Percentiles rank a stretch among this genome's conserved stretches.
Conservation (phyloP, 2,113 vertebrate species). For the Onychostruthus taczanowskii region DNA sequence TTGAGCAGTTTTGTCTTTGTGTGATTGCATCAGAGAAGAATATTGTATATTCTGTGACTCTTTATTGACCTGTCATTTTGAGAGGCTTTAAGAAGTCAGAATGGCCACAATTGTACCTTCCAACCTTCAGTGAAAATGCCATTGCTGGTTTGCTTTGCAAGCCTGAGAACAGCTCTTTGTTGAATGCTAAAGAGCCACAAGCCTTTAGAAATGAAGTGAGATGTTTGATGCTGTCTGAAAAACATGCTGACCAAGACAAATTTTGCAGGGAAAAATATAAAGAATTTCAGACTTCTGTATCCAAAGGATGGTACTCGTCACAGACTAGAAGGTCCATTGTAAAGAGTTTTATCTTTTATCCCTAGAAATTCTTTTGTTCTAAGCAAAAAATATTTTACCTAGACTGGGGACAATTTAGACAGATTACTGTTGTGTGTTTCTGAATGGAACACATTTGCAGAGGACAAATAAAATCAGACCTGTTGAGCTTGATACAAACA, state of each 20-base stretch:
- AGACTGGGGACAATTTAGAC: background rate
- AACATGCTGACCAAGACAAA: background rate
- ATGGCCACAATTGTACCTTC: background rate
- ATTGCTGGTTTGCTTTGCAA: background rate
- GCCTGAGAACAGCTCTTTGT: background rate
- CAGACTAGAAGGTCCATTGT: background rate
- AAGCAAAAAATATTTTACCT: background rate
- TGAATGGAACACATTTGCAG: background rate
- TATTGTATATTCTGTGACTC: background rate
- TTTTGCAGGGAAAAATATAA: background rate
- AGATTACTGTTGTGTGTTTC: background rate
- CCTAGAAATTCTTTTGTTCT: background rate
- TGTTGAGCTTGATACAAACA: background rate
- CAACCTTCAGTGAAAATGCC: background rate
- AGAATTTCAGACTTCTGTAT: background rate
- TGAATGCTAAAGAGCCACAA: background rate
- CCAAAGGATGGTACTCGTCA: background rate
- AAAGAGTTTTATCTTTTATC: background rate
- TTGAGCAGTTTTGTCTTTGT: background rate
- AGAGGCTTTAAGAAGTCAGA: background rate
- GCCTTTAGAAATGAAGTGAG: background rate
- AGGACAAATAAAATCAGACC: background rate
- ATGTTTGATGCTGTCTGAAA: background rate
- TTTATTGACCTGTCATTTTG: background rate
- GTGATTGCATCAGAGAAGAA: background rate